Evolutionary conservation across 2,888 invertebrate genomes (phyloP), one percentile per base, ranked within the genome.

Genomic region (Andrena fulva): DNA sequence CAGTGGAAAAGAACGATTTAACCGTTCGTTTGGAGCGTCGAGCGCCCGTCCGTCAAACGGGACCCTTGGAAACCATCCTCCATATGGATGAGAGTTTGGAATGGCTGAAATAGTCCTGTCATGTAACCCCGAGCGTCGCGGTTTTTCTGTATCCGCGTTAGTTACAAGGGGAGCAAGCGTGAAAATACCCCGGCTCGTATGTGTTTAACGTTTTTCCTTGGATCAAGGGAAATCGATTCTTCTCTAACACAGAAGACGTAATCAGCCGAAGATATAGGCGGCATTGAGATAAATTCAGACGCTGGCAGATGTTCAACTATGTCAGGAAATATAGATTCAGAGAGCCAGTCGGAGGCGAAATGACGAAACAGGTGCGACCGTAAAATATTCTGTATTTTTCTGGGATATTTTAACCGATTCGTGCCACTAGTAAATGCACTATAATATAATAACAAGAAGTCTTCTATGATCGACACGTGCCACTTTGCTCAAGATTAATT

Each of bases 231-330:
- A 56, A 56, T 56, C 27, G 56, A 56, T 56, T 4, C 56, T 24
- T 12, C 10, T 56, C 56, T 27, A 24, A 56, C 24, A 56, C 56
- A 56, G 56, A 56, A 56, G 56, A 56, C 56, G 27, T 27, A 56
- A 56, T 56, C 56, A 56, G 20, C 8, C 24, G 56, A 10, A 56
- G 8, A 56, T 56, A 12, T 27, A 24, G 56, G 24, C 56, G 56
- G 56, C 24, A 56, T 56, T 56, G 3, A 12, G 24, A 56, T 56
- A 27, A 56, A 56, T 56, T 10, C 56, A 56, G 56, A 24, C 56
- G 7, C 24, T 56, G 56, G 56, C 56, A 56, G 56, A 56, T 56
- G 56, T 56, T 56, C 56, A 56, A 20, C 56, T 56, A 56, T 56
- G 20, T 12, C 56, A 27, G 56, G 56, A 56, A 27, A 56, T 56